A percentile compares a stretch with the other conserved stretches of the same genome.
Conservation (phyloP, 2,888 invertebrate species). For the Tridacna gigas region DNA sequence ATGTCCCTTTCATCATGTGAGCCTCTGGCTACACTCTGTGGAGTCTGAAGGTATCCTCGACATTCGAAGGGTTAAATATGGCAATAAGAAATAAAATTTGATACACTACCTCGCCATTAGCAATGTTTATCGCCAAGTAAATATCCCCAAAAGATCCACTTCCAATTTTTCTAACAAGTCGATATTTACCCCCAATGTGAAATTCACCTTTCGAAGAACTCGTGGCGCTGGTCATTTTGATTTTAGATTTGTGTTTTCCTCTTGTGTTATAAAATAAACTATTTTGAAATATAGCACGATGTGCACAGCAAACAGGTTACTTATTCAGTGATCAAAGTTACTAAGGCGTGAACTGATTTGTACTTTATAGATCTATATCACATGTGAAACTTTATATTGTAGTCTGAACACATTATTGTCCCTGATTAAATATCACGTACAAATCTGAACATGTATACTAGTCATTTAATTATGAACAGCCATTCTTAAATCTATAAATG, state of each 20-base stretch:
- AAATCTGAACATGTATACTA: slow-evolving; percentile 3
- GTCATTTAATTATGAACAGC: slow-evolving; percentile 6
- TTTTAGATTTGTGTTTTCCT: background rate
- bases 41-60: too few species aligned
- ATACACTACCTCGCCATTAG: slow-evolving; percentile 82
- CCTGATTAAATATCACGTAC: slow-evolving; percentile 2
- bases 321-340: background rate
- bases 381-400: background rate
- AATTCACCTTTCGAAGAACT: slow-evolving; percentile 81
- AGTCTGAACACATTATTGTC: background rate
- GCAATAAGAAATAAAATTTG: too few species aligned
- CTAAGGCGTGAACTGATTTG: background rate
- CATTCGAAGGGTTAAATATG: too few species aligned
- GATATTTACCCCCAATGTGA: slow-evolving; percentile 83
- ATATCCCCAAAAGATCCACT: slow-evolving; percentile 85
- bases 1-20: too few species aligned
- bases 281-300: background rate
- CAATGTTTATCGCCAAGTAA: slow-evolving; percentile 83
- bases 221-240: slow-evolving; percentile 73
- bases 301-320: background rate
- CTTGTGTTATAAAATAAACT: background rate
- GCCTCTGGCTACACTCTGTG: too few species aligned
- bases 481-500: background rate
- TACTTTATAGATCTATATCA: background rate
- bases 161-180: slow-evolving; percentile 84